A percentile compares a stretch with the other conserved stretches of the same genome.
Conservation (phyloP, 2,797 vertebrate species). For the Oryzias dopingdopingensis region DNA sequence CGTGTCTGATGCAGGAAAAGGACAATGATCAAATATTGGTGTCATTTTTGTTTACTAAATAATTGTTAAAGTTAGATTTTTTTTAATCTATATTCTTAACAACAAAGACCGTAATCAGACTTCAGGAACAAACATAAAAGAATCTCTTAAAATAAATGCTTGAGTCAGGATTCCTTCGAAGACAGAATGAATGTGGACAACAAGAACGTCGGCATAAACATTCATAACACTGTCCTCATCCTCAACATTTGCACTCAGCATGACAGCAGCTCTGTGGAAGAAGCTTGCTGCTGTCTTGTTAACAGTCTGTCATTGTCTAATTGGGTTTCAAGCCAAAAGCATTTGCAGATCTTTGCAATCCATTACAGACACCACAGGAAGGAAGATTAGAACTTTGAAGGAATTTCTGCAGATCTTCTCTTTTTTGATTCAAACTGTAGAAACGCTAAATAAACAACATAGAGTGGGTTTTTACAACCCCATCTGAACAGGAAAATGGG, state of each 20-base stretch:
- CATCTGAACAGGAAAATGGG: too few relatives aligned
- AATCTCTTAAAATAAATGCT: conserved; percentile 12
- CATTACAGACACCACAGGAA: conserved; percentile 4
- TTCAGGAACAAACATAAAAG: not conserved
- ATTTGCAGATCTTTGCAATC: conserved; percentile 20
- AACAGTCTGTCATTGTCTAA: conserved; percentile 27
- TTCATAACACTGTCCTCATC: conserved; percentile 23
- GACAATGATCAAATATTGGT: too few relatives aligned
- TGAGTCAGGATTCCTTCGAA: not conserved
- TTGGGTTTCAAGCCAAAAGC: conserved; percentile 6
- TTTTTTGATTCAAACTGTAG: too few relatives aligned
- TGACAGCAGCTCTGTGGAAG: conserved; percentile 22
- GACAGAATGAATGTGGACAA: conserved; percentile 10
- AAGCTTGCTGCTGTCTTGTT: conserved; percentile 19
- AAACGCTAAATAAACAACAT: too few relatives aligned
- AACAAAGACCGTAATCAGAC: not conserved
- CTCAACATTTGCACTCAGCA: conserved; percentile 16
- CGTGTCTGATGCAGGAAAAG: too few relatives aligned
- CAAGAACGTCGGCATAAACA: conserved; percentile 19
- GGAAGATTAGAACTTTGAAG: conserved; percentile 7
- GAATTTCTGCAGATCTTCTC: not conserved
- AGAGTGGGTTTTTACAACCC: too few relatives aligned
- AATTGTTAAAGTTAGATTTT: too few relatives aligned
- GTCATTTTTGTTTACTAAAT: too few relatives aligned
- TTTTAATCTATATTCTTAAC: too few relatives aligned